phyloP scores from a whole-genome alignment of 2,113 vertebrate genomes.

The Arizona elegans region DNA sequence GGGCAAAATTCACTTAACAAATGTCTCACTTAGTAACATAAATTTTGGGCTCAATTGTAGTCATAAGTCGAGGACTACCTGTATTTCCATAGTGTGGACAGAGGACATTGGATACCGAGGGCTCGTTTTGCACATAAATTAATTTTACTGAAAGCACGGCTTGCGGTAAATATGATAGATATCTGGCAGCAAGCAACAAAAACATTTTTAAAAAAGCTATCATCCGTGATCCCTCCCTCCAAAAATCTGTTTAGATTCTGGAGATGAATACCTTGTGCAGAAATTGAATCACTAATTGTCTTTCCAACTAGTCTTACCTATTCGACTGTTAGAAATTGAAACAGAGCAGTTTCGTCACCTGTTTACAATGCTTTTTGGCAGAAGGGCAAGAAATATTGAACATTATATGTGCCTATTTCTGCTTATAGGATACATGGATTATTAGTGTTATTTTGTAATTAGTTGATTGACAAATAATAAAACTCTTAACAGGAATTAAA shows the following conservation, averaged over 20 bases:
- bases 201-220: not conserved
- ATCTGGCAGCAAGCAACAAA: not conserved
- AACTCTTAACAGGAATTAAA: not conserved
- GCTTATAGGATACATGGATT: not conserved
- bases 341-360: not conserved
- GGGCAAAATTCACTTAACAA: too few relatives aligned
- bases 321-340: not conserved
- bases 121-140: not conserved
- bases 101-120: not conserved
- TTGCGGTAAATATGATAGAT: not conserved
- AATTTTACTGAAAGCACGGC: not conserved
- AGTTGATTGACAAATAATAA: not conserved
- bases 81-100: not conserved
- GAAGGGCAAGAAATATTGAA: not conserved
- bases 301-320: not conserved
- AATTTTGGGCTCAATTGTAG: too few relatives aligned
- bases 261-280: not conserved
- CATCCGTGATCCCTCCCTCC: accelerated
- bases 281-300: not conserved
- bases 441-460: not conserved
- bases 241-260: not conserved
- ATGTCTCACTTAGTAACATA: too few relatives aligned
- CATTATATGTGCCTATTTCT: not conserved
- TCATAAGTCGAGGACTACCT: too few relatives aligned
- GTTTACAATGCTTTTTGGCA: not conserved